These are phyloP conservation scores for Seira musarum DNA, from an alignment of 2,888 invertebrate genomes.

Conservation along the genomic window DNA sequence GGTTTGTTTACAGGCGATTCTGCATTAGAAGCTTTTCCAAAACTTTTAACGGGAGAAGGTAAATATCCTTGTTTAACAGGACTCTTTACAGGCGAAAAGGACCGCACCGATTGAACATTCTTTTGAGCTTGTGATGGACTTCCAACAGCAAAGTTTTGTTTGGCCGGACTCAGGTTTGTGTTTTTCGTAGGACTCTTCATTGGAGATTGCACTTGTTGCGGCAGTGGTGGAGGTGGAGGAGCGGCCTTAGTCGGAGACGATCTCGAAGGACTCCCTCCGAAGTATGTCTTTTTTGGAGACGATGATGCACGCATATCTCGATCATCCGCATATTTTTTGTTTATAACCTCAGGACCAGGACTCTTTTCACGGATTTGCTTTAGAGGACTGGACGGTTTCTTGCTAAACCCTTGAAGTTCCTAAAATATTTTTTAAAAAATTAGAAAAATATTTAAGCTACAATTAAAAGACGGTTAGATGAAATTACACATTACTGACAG, in stretches of 20 bases:
- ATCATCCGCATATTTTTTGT: not conserved
- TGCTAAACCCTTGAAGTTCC: conserved; percentile 42
- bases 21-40: conserved; percentile 38
- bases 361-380: conserved; percentile 32
- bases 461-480: too few relatives aligned
- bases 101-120: not conserved
- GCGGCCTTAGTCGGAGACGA: not conserved
- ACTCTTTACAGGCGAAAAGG: conserved; percentile 20
- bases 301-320: not conserved
- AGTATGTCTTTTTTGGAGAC: conserved; percentile 37
- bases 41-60: conserved; percentile 28
- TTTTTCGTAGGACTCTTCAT: conserved; percentile 25
- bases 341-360: not conserved
- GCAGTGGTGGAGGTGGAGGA: conserved; percentile 14
- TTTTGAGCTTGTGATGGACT: conserved; percentile 1
- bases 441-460: not conserved
- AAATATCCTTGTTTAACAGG: not conserved
- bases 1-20: conserved; percentile 57
- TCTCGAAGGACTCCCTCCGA: conserved; percentile 30
- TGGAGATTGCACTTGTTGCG: not conserved
- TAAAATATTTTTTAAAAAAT: not conserved
- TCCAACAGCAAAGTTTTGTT: not conserved
- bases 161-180: conserved; percentile 7
- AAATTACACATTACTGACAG: too few relatives aligned
- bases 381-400: conserved; percentile 25